phyloP scores from a whole-genome alignment of 2,113 vertebrate genomes.

The Barbus barbus region DNA sequence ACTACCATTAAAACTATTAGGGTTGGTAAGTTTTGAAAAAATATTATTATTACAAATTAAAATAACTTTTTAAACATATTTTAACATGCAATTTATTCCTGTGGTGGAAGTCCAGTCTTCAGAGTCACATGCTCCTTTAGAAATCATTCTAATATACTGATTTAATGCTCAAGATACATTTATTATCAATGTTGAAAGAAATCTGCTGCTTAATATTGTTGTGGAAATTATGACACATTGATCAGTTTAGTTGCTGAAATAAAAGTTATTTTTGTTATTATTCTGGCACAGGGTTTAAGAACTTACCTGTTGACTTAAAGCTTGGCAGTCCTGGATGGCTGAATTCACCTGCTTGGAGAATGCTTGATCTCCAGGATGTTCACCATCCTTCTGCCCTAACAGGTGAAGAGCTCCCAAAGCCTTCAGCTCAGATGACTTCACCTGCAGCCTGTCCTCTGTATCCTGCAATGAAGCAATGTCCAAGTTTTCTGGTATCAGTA shows the following conservation, averaged over 20 bases:
- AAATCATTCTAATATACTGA: neutral
- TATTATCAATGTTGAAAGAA: neutral
- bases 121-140: neutral
- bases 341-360: conserved; percentile 59
- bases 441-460: conserved; percentile 70
- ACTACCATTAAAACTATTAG: neutral
- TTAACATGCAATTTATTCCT: neutral
- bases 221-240: neutral
- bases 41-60: too few relatives aligned
- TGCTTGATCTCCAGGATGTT: conserved; percentile 47
- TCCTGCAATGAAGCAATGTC: conserved; percentile 65
- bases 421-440: conserved; percentile 73
- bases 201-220: neutral
- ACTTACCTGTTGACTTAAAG: conserved; percentile 77
- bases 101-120: neutral
- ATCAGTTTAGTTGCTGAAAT: neutral
- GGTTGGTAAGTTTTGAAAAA: neutral
- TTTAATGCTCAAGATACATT: neutral
- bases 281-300: neutral
- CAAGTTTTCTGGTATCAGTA: neutral
- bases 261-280: neutral
- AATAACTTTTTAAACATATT: too few relatives aligned
- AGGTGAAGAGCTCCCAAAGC: conserved; percentile 68
- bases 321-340: conserved; percentile 65
- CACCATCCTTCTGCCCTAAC: conserved; percentile 29